These are phyloP conservation scores for Esox masquinongy DNA, from an alignment of 2,797 vertebrate genomes.

Conservation along the genomic window DNA sequence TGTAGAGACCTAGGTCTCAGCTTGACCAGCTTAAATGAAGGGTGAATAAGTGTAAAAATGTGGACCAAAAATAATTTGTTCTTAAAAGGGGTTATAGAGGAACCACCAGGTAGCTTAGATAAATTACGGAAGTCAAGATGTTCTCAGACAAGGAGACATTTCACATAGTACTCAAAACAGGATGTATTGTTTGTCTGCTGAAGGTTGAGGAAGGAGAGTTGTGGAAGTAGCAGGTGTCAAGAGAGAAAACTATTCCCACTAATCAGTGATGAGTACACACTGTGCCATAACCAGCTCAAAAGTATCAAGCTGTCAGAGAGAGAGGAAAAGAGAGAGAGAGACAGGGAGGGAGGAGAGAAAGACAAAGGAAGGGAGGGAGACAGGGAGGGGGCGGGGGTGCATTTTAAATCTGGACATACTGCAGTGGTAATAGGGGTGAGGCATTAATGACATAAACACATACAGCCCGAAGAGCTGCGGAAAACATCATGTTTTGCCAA, in stretches of 20 bases:
- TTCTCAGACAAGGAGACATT: not conserved
- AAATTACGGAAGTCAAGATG: too few species aligned
- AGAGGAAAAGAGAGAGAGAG: not conserved
- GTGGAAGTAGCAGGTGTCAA: not conserved
- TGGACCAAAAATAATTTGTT: too few species aligned
- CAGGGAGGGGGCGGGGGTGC: conserved; percentile 9
- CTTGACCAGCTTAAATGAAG: too few species aligned
- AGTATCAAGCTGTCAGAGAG: conserved; percentile 10
- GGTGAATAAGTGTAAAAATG: too few species aligned
- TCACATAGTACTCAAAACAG: not conserved
- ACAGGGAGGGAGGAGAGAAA: not conserved
- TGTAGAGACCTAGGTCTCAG: too few species aligned
- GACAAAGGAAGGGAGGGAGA: not conserved
- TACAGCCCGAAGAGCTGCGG: conserved; percentile 17
- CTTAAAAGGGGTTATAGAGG: too few species aligned
- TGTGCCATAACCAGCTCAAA: conserved; percentile 5
- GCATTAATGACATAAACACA: conserved; percentile 58
- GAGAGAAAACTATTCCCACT: not conserved
- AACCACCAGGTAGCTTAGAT: too few species aligned
- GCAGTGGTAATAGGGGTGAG: conserved; percentile 38
- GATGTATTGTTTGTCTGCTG: not conserved
- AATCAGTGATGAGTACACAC: conserved; percentile 3
- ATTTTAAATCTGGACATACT: conserved; percentile 36
- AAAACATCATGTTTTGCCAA: conserved; percentile 77
- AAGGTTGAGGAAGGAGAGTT: not conserved